Evolutionary conservation across 2,797 vertebrate species (phyloP), one percentile per base, ranked within the genome.

Genomic region (Vespertilio murinus): DNA sequence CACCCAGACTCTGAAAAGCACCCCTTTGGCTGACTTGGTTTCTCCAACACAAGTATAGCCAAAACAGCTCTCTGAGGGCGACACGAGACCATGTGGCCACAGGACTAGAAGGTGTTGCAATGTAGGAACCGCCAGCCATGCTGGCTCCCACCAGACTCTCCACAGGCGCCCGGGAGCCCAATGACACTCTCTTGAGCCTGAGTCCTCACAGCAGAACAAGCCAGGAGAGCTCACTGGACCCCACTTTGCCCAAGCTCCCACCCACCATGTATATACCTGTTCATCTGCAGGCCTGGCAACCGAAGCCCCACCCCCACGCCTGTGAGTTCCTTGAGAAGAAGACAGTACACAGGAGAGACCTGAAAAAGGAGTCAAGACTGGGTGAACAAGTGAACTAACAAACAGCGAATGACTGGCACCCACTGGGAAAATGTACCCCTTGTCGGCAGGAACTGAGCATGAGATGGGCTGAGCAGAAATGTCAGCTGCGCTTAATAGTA

Each of bases 391-490:
- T n/a, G 17, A 28, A 59, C 47, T 56, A 78, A 81, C 18, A 47
- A 87, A 69, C 2, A 82, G 13, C n/a, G 23, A 64, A 70, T 35
- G 42, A n/a, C 45, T 12, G 40, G 54, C 4, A 0, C 83, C 87
- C 49, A 38, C 65, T 13, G 74, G 70, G 78, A 12, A 81, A 80
- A 59, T 16, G 49, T 8, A 35, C 52, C 52, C 85, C 75, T 79
- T 59, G 20, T 56, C 74, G 61, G 92, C 65, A 78, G 78, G 90
- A 90, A 92, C 56, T 42, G n/a, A 88, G 47, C 28, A 7, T 12
- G 17, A 38, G 47, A 61, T 84, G 47, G 80, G 91, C 65, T 71
- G 38, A 61, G 49, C 42, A 75, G 69, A 95, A 90, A 85, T 23
- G 45, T 88, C 94, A 56, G 74, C 67, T 2, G 22, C 2, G 0